These are phyloP conservation scores for Dioctria rufipes DNA, from an alignment of 2,888 invertebrate genomes.

Conservation along the genomic window DNA sequence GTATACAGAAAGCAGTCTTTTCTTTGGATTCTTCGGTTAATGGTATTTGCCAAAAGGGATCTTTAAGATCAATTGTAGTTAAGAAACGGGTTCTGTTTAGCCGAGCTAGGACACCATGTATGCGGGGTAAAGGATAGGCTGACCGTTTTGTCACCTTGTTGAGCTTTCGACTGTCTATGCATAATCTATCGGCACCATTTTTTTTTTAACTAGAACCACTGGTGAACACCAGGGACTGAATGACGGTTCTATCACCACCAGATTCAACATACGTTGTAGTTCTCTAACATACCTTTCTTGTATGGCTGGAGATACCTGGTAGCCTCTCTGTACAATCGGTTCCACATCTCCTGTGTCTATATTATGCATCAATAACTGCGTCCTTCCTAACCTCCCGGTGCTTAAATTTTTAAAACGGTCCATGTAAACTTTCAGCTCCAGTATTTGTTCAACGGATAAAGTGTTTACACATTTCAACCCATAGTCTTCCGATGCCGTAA, in stretches of 20 bases:
- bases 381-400: too few species aligned
- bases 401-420: too few species aligned
- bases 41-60: too few species aligned
- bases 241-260: neutral
- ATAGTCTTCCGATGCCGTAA: too few species aligned
- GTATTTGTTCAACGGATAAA: too few species aligned
- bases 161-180: neutral
- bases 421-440: too few species aligned
- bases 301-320: slow-evolving; percentile 2
- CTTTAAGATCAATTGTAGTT: neutral
- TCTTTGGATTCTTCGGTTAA: too few species aligned
- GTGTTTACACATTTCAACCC: too few species aligned
- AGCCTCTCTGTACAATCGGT: slow-evolving; percentile 8
- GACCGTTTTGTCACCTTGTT: neutral
- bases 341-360: neutral
- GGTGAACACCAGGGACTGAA: neutral
- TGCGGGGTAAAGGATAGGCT: neutral
- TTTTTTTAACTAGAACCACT: too few species aligned
- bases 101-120: neutral
- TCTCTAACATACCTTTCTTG: neutral
- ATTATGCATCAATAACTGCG: neutral
- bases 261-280: neutral
- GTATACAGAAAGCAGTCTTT: too few species aligned
- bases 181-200: too few species aligned
- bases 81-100: neutral